A percentile compares a stretch with the other conserved stretches of the same genome.
Conservation (phyloP, 1,140 invertebrate species). For the Dysdera silvatica region DNA sequence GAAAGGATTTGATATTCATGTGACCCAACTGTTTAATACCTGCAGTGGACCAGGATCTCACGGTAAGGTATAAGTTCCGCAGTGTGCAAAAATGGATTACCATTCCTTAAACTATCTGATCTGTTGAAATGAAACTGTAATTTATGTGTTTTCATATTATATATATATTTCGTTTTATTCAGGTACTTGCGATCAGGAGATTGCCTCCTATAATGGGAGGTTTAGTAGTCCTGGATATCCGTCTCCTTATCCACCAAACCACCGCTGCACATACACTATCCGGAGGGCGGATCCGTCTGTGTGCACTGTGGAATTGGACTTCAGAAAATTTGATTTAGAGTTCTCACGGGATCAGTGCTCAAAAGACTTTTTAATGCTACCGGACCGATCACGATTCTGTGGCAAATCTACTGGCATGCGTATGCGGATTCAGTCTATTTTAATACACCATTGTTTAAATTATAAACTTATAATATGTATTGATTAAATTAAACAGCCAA, state of each 20-base stretch:
- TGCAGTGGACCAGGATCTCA: constrained; percentile 8
- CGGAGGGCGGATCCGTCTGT: constrained; percentile 23
- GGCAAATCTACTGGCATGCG: constrained; percentile 14
- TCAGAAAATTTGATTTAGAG: constrained; percentile 33
- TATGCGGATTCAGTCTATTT: too few relatives aligned
- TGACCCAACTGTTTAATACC: constrained; percentile 28
- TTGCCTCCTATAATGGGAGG: constrained; percentile 13
- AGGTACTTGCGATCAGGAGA: constrained; percentile 27
- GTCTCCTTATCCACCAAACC: constrained; percentile 25
- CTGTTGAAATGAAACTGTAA: too few relatives aligned
- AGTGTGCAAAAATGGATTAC: too few relatives aligned
- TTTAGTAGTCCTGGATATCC: constrained; percentile 33
- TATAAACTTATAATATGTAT: neutral
- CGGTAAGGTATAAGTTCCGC: too few relatives aligned
- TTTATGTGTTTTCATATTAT: neutral
- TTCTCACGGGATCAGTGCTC: constrained; percentile 17
- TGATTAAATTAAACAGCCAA: neutral
- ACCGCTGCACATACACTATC: constrained; percentile 28
- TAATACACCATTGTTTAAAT: neutral
- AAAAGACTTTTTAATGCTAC: constrained; percentile 33
- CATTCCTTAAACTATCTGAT: too few relatives aligned
- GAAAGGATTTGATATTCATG: constrained; percentile 33
- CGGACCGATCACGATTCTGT: constrained; percentile 30
- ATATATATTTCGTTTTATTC: too few relatives aligned
- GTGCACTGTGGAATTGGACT: constrained; percentile 31